Evolutionary conservation across 2,797 vertebrate genomes (phyloP), one percentile per base, ranked within the genome.

Genomic region (Cetoscarus ocellatus): DNA sequence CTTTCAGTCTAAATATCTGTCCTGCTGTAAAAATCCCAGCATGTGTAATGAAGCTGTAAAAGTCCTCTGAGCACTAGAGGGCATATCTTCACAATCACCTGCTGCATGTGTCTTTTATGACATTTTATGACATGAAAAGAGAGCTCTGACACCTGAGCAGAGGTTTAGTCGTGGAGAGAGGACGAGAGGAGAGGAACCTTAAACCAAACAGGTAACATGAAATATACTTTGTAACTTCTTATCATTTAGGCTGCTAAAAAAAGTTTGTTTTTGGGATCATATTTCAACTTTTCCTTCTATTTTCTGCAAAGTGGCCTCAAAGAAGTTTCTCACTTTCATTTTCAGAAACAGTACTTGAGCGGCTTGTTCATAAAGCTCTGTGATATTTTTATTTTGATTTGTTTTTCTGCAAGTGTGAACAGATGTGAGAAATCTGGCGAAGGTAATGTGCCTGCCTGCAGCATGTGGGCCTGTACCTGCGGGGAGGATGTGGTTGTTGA

Each of bases 401-500:
- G 2, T 18, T 2, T 65, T 68, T 55, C 42, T 5, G 34, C 0
- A 14, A 44, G 75, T 54, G 69, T 5, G 80, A 75, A 54, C 11
- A 49, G 34, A 57, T 3, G 10, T 58, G 55, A 52, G 12, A 42
- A 76, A 61, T 73, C 27, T 56, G 53, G 63, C 56, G 56, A 73
- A 62, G 67, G 70, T 18, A 36, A 77, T 55, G 14, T 77, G 40
- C 55, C 27, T 64, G 74, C 69, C 59, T 51, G 7, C 72, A 76
- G 78, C 70, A 11, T 38, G 69, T 11, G 44, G 68, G 55, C 36
- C 27, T 10, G 15, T 47, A 67, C n/a, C 68, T 66, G 68, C 6
- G 60, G 62, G 61, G 70, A 86, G 84, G 83, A 86, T 82, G 81
- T 82, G 79, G 75, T 85, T 71, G 73, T 51, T 18, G 55, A 3